Evolutionary conservation across 2,888 invertebrate genomes (phyloP).

Genomic region (Andrena minutula): DNA sequence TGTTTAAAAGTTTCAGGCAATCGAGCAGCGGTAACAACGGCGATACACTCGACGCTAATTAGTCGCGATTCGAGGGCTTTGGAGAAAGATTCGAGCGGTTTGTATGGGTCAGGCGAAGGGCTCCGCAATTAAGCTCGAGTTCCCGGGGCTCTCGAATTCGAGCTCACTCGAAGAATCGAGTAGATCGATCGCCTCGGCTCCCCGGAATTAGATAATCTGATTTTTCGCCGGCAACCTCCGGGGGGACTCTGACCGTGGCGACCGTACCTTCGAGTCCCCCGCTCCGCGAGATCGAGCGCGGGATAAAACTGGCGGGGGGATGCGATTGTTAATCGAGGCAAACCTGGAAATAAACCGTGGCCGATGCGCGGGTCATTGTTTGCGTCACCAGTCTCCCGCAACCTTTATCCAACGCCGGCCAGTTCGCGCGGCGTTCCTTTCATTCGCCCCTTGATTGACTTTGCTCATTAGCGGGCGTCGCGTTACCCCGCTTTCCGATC

Average conservation of each 20-base stretch:
- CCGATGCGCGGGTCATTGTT: conserved; percentile 80
- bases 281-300: background rate
- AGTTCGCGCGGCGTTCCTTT: conserved; percentile 33
- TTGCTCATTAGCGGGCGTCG: conserved; percentile 21
- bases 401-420: conserved; percentile 44
- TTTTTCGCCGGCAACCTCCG: background rate
- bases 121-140: too few species aligned
- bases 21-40: background rate
- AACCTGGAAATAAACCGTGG: conserved; percentile 77
- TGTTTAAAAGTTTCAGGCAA: background rate
- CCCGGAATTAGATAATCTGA: background rate
- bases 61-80: background rate
- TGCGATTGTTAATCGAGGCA: conserved; percentile 21
- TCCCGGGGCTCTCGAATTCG: too few species aligned
- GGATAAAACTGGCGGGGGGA: conserved; percentile 7
- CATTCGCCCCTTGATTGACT: conserved; percentile 44
- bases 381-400: conserved; percentile 78
- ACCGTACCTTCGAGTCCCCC: too few species aligned
- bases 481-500: conserved; percentile 11
- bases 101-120: too few species aligned
- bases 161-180: background rate
- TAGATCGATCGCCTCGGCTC: background rate
- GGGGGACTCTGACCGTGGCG: background rate
- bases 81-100: background rate
- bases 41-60: conserved; percentile 13